phyloP scores from a whole-genome alignment of 92 coral and sea anemone species.

The Pocillopora meandrina region DNA sequence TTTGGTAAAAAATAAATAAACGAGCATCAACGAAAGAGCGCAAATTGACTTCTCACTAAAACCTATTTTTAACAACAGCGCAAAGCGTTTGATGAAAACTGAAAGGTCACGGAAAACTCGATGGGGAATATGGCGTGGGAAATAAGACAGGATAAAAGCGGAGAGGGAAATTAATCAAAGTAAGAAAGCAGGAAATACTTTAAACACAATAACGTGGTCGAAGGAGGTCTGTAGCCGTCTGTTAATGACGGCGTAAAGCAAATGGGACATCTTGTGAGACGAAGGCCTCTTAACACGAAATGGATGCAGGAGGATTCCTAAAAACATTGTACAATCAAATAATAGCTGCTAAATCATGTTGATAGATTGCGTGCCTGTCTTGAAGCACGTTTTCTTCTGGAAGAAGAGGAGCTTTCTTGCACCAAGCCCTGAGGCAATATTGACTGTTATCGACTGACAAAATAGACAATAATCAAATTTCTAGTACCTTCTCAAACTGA shows the following conservation, averaged over 20 bases:
- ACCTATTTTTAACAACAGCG: too few relatives aligned
- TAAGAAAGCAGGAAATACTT: too few relatives aligned
- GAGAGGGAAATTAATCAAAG: too few relatives aligned
- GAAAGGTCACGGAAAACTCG: too few relatives aligned
- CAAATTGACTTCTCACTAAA: too few relatives aligned
- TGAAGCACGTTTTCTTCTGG: not conserved
- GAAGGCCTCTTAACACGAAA: not conserved
- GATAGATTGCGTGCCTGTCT: not conserved
- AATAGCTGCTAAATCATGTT: not conserved
- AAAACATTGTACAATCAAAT: not conserved
- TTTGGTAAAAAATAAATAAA: too few relatives aligned
- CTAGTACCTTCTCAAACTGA: not conserved
- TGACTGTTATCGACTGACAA: not conserved
- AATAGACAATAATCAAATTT: not conserved
- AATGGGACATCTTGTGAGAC: not conserved
- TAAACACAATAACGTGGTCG: not conserved
- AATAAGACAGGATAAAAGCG: too few relatives aligned
- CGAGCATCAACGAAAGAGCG: too few relatives aligned
- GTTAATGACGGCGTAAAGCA: not conserved
- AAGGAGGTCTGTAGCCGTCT: not conserved
- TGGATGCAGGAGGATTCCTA: too few relatives aligned
- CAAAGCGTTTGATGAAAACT: too few relatives aligned
- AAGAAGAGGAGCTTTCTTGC: not conserved
- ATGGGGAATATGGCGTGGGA: too few relatives aligned
- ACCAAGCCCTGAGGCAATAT: slow-evolving; percentile 6